Evolutionary conservation across 2,888 invertebrate genomes (phyloP).

Genomic region (Schizotus pectinicornis): DNA sequence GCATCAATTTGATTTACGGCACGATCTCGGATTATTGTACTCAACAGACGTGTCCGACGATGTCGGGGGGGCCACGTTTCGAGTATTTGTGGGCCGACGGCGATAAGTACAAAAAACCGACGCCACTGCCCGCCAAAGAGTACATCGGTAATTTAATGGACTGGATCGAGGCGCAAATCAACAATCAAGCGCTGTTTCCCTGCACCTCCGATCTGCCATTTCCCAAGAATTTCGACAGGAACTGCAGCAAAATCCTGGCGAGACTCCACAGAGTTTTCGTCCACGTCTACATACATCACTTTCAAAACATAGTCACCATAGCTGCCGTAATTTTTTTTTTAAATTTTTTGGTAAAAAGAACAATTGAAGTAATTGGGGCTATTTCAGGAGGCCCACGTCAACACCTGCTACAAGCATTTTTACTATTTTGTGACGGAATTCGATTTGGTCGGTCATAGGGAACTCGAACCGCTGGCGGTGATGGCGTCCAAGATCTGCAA

Average conservation of each 20-base stretch:
- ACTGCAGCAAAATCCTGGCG: slow-evolving; percentile 87
- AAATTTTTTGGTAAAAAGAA: no score
- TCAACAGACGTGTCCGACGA: slow-evolving; percentile 82
- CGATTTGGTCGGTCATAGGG: slow-evolving; percentile 80
- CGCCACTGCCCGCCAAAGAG: slow-evolving; percentile 80
- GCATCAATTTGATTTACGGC: slow-evolving; percentile 91
- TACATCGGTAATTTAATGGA: slow-evolving; percentile 87
- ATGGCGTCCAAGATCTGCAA: slow-evolving; percentile 78
- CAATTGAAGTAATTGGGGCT: slow-evolving; percentile 8
- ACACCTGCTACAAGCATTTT: slow-evolving; percentile 94
- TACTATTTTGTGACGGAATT: slow-evolving; percentile 91
- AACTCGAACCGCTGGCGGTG: slow-evolving; percentile 82
- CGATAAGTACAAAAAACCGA: slow-evolving; percentile 77
- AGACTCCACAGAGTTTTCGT: slow-evolving; percentile 89
- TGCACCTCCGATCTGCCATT: slow-evolving; percentile 85
- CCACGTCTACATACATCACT: slow-evolving; percentile 94
- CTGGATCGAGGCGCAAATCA: slow-evolving; percentile 90
- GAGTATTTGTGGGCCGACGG: slow-evolving; percentile 94
- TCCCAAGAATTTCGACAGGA: slow-evolving; percentile 79
- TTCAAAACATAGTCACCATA: slow-evolving; percentile 84
- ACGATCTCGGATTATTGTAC: slow-evolving; percentile 87
- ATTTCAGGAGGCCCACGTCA: slow-evolving; percentile 85
- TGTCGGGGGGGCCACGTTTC: slow-evolving; percentile 88
- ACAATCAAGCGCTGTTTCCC: slow-evolving; percentile 86
- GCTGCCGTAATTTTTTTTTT: slow-evolving; percentile 83